phyloP scores from a whole-genome alignment of 2,888 invertebrate genomes.

The Hedychridium roseum region DNA sequence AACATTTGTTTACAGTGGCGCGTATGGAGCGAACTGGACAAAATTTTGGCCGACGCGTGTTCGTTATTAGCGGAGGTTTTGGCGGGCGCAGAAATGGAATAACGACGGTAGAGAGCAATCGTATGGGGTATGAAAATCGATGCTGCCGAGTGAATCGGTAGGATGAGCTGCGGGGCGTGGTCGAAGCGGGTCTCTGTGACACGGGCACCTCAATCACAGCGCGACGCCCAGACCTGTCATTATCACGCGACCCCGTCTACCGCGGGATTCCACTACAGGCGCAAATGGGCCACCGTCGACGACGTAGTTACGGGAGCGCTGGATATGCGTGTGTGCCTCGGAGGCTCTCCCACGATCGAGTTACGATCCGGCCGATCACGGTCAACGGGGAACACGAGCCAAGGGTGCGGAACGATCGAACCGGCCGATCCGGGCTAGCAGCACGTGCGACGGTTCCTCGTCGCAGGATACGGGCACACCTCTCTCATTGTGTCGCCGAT shows the following conservation, averaged over 20 bases:
- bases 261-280: constrained; percentile 21
- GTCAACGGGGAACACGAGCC: constrained; percentile 31
- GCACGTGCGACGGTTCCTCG: constrained; percentile 36
- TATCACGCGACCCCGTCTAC: constrained; percentile 60
- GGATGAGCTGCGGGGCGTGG: constrained; percentile 50
- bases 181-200: constrained; percentile 56
- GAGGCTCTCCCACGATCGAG: constrained; percentile 33
- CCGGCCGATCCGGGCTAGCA: constrained; percentile 12
- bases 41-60: too few species aligned
- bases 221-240: constrained; percentile 60
- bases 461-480: constrained; percentile 47
- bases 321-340: constrained; percentile 20
- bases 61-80: too few species aligned
- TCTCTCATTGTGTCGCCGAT: constrained; percentile 48
- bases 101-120: too few species aligned
- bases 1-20: too few species aligned
- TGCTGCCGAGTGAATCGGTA: constrained; percentile 44
- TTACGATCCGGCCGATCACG: constrained; percentile 31
- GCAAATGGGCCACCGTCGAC: not conserved
- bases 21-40: too few species aligned
- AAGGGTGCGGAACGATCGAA: constrained; percentile 34
- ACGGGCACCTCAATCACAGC: constrained; percentile 58
- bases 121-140: constrained; percentile 43
- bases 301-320: constrained; percentile 12
- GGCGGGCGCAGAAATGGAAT: too few species aligned